Conservation (phyloP, 2,888 invertebrate genomes). For the Eristalis arbustorum region DNA sequence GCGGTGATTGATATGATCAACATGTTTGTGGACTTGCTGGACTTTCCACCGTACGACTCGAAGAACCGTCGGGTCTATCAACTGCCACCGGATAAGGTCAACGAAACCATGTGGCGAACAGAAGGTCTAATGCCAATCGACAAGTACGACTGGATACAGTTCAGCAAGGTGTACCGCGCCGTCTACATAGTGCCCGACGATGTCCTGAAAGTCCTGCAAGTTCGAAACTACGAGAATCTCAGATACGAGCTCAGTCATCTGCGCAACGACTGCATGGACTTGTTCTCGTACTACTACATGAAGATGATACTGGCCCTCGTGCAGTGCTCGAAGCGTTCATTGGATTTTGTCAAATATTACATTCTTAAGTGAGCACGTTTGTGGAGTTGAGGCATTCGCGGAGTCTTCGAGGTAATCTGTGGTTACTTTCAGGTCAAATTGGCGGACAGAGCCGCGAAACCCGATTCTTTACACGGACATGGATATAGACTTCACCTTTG, state of each 20-base stretch:
- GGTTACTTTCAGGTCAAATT: constrained; percentile 73
- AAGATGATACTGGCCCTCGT: constrained; percentile 88
- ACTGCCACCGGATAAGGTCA: constrained; percentile 83
- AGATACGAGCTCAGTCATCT: constrained; percentile 83
- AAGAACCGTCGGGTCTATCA: constrained; percentile 82
- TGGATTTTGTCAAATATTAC: constrained; percentile 86
- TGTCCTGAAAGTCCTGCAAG: constrained; percentile 76
- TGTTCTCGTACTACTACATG: constrained; percentile 90
- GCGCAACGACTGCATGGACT: constrained; percentile 88
- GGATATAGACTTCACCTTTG: constrained; percentile 74
- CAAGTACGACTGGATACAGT: constrained; percentile 79
- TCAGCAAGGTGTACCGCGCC: constrained; percentile 77
- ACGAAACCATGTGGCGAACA: constrained; percentile 78
- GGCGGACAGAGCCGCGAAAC: constrained; percentile 72
- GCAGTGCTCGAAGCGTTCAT: constrained; percentile 86
- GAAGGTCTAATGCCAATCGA: constrained; percentile 77
- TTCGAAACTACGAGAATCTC: constrained; percentile 84
- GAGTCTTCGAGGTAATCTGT: not conserved
- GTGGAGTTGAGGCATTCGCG: not conserved
- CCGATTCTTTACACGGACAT: constrained; percentile 76
- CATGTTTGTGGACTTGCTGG: constrained; percentile 84
- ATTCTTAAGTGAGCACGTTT: constrained; percentile 74
- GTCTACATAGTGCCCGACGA: constrained; percentile 76
- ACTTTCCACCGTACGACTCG: constrained; percentile 79
- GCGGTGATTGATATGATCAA: constrained; percentile 89